phyloP scores from a whole-genome alignment of 2,797 vertebrate genomes.

The Sparidentex hasta region DNA sequence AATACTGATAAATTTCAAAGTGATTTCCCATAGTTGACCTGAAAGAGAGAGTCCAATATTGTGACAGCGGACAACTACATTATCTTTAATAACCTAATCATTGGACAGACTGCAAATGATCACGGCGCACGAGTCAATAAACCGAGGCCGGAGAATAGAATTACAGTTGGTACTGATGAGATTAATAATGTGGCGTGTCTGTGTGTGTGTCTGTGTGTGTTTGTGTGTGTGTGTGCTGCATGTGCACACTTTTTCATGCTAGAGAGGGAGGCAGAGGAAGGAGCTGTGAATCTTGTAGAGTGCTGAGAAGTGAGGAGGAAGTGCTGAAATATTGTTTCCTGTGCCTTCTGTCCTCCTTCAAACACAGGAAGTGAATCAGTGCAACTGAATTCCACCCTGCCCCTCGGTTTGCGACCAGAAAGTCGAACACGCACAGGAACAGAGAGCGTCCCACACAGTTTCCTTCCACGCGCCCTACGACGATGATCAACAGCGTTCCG shows the following conservation, averaged over 20 bases:
- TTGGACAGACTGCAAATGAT: conserved; percentile 81
- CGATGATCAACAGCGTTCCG: conserved; percentile 46
- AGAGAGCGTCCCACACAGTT: conserved; percentile 53
- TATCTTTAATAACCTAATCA: conserved; percentile 89
- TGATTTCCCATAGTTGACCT: conserved; percentile 89
- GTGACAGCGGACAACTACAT: conserved; percentile 88
- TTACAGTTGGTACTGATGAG: conserved; percentile 78
- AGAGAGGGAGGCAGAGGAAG: conserved; percentile 35
- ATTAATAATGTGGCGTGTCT: conserved; percentile 76
- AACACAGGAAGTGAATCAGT: conserved; percentile 78
- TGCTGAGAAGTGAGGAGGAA: conserved; percentile 65
- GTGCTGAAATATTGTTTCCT: conserved; percentile 73
- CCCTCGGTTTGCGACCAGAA: conserved; percentile 48
- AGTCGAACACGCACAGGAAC: conserved; percentile 49
- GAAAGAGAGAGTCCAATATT: conserved; percentile 83
- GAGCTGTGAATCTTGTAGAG: conserved; percentile 19
- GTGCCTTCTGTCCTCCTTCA: conserved; percentile 69
- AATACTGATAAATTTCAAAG: conserved; percentile 87
- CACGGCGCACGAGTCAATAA: conserved; percentile 82
- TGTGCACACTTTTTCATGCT: conserved; percentile 27
- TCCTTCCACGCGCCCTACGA: conserved; percentile 38
- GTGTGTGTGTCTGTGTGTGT: background rate
- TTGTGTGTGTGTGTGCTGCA: background rate
- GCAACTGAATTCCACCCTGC: conserved; percentile 57
- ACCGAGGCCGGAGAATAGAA: conserved; percentile 68